Percentiles rank a stretch among this genome's conserved stretches.
Evolutionary conservation across 1,140 invertebrate genomes (phyloP).

Genomic region (Drosophila repleta): DNA sequence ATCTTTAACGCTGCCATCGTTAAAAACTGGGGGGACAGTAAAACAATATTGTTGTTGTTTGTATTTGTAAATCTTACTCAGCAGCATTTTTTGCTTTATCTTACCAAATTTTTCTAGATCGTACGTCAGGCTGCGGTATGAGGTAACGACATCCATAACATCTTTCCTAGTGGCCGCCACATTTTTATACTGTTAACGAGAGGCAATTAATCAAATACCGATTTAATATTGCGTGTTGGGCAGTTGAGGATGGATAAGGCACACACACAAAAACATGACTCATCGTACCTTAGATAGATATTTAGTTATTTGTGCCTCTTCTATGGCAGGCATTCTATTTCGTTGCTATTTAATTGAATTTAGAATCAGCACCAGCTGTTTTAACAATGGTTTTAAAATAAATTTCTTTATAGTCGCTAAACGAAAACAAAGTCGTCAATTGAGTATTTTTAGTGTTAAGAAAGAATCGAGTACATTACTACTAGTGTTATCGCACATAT

Average conservation of each 20-base stretch:
- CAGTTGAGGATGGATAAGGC: slow-evolving; percentile 30
- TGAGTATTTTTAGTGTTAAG: slow-evolving; percentile 20
- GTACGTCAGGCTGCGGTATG: slow-evolving; percentile 72
- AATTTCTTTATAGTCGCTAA: slow-evolving; percentile 36
- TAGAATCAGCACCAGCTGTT: slow-evolving; percentile 12
- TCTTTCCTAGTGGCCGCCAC: slow-evolving; percentile 77
- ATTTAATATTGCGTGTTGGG: slow-evolving; percentile 41
- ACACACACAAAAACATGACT: slow-evolving; percentile 43
- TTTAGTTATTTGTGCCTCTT: slow-evolving; percentile 74
- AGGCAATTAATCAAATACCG: slow-evolving; percentile 34
- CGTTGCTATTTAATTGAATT: slow-evolving; percentile 12
- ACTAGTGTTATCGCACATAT: neutral
- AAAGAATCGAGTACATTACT: slow-evolving; percentile 28
- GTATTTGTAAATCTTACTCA: neutral
- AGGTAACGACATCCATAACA: slow-evolving; percentile 71
- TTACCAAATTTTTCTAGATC: slow-evolving; percentile 72
- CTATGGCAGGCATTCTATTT: slow-evolving; percentile 63
- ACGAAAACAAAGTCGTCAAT: slow-evolving; percentile 48
- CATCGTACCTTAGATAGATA: slow-evolving; percentile 75
- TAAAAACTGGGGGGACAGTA: slow-evolving; percentile 89
- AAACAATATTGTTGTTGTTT: slow-evolving; percentile 14
- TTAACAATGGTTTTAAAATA: slow-evolving; percentile 4
- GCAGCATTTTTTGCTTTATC: neutral
- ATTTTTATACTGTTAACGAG: slow-evolving; percentile 74
- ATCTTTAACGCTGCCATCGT: slow-evolving; percentile 93